phyloP scores from a whole-genome alignment of 2,888 invertebrate genomes.

The Thelaira solivaga region DNA sequence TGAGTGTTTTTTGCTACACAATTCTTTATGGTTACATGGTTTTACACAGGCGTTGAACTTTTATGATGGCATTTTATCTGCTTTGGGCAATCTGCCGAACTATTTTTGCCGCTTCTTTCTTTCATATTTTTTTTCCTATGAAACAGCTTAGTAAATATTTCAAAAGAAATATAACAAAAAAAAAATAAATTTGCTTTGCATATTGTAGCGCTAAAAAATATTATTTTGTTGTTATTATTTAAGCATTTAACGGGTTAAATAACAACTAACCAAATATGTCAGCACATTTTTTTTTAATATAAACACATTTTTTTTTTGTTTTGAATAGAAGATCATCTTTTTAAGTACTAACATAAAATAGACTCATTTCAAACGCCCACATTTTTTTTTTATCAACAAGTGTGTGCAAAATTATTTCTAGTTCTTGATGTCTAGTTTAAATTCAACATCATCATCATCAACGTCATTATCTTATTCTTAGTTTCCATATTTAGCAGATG shows the following conservation, averaged over 20 bases:
- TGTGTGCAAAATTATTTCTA: constrained; percentile 22
- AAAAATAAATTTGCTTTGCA: too few relatives aligned
- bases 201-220: too few relatives aligned
- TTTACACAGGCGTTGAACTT: constrained; percentile 7
- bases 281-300: not conserved
- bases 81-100: constrained; percentile 61
- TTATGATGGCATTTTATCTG: constrained; percentile 53
- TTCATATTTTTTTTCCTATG: too few relatives aligned
- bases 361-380: constrained; percentile 34
- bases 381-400: constrained; percentile 52
- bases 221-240: not conserved
- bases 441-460: constrained; percentile 20
- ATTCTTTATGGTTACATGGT: constrained; percentile 18
- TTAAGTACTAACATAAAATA: not conserved
- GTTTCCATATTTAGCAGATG: constrained; percentile 34
- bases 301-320: not conserved
- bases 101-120: too few relatives aligned
- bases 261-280: not conserved
- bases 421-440: constrained; percentile 45
- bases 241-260: not conserved
- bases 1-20: constrained; percentile 18
- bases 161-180: too few relatives aligned
- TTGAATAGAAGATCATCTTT: constrained; percentile 15
- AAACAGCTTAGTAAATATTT: too few relatives aligned
- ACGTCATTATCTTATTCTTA: not conserved